phyloP scores from a whole-genome alignment of 2,113 vertebrate genomes.

The Hyperopisus bebe region DNA sequence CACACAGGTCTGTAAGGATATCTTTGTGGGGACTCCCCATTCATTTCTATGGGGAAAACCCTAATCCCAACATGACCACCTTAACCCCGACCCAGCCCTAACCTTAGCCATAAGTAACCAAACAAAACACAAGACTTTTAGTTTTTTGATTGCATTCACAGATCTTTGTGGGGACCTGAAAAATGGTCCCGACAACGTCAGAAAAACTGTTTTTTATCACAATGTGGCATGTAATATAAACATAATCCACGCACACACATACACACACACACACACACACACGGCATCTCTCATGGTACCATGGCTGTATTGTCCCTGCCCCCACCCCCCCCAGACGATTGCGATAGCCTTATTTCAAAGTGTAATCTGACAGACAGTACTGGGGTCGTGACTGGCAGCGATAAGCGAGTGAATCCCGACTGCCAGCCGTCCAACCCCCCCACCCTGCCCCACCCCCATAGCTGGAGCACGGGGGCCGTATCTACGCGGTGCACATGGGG shows the following conservation, averaged over 20 bases:
- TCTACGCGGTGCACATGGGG: conserved; percentile 27
- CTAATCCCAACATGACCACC: too few relatives aligned
- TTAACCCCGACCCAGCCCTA: too few relatives aligned
- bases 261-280: not conserved
- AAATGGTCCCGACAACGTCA: too few relatives aligned
- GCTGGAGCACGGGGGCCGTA: conserved; percentile 3
- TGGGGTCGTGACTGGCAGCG: conserved; percentile 27
- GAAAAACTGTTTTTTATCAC: too few relatives aligned
- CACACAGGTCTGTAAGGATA: not conserved
- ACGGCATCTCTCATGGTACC: not conserved
- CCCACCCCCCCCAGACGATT: conserved; percentile 25
- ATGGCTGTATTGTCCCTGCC: not conserved
- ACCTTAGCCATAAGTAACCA: too few relatives aligned
- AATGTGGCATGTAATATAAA: too few relatives aligned
- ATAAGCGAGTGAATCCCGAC: conserved; percentile 21
- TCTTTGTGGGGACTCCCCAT: too few relatives aligned
- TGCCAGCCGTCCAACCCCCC: conserved; percentile 21
- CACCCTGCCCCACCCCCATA: not conserved
- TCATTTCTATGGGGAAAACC: too few relatives aligned
- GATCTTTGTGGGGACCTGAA: too few relatives aligned
- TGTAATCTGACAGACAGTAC: conserved; percentile 33
- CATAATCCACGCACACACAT: not conserved
- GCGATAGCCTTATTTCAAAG: conserved; percentile 30
- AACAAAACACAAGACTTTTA: too few relatives aligned
- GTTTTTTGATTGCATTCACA: too few relatives aligned